Conservation (phyloP, 2,888 invertebrate genomes). For the Conomelus anceps region DNA sequence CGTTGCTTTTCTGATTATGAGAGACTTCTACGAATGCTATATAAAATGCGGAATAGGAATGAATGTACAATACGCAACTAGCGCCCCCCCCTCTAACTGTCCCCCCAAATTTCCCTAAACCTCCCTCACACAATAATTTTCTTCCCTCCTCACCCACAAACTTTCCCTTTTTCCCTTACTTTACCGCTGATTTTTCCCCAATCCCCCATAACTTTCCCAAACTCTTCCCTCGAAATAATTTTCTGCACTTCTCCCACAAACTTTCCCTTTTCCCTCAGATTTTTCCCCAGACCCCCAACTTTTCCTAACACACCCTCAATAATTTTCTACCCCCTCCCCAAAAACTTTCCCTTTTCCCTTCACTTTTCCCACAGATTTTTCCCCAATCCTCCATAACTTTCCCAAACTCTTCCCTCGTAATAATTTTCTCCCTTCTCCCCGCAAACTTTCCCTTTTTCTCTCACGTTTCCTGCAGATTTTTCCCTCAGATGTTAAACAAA, state of each 20-base stretch:
- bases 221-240: background rate
- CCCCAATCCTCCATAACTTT: background rate
- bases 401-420: background rate
- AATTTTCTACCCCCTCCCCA: background rate
- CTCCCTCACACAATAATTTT: too few relatives aligned
- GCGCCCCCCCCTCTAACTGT: background rate
- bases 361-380: background rate
- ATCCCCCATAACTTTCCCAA: background rate
- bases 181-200: background rate
- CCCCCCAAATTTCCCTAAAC: background rate
- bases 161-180: background rate
- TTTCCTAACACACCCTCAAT: too few relatives aligned
- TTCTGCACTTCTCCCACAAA: background rate
- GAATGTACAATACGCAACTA: background rate
- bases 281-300: background rate
- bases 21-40: too few relatives aligned
- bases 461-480: conserved; percentile 15
- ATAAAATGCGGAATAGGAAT: background rate
- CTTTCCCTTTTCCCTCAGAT: background rate
- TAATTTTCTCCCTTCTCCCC: conserved; percentile 15
- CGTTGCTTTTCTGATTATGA: background rate
- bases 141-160: too few relatives aligned
- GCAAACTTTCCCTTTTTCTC: conserved; percentile 12
- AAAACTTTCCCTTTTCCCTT: background rate
- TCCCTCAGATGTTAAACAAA: background rate